Conservation (phyloP, 2,888 invertebrate species). For the Tetanocera ferruginea region DNA sequence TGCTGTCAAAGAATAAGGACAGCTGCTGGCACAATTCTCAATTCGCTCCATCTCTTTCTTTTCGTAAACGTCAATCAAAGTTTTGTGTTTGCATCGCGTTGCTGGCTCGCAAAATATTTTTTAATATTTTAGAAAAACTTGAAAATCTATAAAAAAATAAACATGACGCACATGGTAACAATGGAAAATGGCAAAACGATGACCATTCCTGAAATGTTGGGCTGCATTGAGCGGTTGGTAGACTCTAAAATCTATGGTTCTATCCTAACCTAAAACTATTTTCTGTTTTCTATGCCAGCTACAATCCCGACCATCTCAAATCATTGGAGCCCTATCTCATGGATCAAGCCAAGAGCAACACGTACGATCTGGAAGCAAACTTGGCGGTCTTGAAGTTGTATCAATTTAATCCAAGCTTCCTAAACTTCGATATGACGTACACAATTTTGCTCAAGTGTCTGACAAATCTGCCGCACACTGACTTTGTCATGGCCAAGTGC, state of each 20-base stretch:
- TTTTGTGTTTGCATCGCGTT: conserved; percentile 34
- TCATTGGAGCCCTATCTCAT: conserved; percentile 94
- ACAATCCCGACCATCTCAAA: conserved; percentile 95
- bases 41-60: not conserved
- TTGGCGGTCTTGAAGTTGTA: conserved; percentile 96
- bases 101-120: conserved; percentile 12
- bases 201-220: conserved; percentile 87
- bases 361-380: conserved; percentile 97
- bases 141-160: not conserved
- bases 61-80: conserved; percentile 37
- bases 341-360: conserved; percentile 92
- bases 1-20: too few species aligned
- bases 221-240: conserved; percentile 90
- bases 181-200: conserved; percentile 69
- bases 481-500: conserved; percentile 98
- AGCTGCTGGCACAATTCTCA: not conserved
- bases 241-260: conserved; percentile 21
- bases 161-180: conserved; percentile 68
- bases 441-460: conserved; percentile 95
- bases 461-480: conserved; percentile 97
- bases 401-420: conserved; percentile 92
- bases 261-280: conserved; percentile 27
- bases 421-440: conserved; percentile 86
- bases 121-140: not conserved
- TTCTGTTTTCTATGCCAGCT: conserved; percentile 73